phyloP scores from a whole-genome alignment of 2,113 vertebrate species.

The Gopherus flavomarginatus region DNA sequence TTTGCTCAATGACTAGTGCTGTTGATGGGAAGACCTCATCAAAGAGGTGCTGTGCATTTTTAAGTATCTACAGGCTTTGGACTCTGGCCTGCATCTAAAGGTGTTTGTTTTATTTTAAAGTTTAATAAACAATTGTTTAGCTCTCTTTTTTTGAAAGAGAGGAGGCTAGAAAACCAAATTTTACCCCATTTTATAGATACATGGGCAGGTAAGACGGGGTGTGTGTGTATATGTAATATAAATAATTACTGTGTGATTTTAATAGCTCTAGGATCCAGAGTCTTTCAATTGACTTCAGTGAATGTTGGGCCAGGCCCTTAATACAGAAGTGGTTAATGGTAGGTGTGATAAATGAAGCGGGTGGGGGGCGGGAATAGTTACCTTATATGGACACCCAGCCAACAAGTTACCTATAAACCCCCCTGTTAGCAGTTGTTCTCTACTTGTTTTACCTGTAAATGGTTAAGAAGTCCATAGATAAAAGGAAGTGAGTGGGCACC shows the following conservation, averaged over 20 bases:
- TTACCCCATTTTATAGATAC: neutral
- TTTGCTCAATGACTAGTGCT: neutral
- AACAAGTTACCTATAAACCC: too few relatives aligned
- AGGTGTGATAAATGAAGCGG: too few relatives aligned
- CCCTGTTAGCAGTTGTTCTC: too few relatives aligned
- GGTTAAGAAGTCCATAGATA: too few relatives aligned
- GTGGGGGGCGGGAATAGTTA: accelerated
- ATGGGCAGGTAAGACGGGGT: neutral
- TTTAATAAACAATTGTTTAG: neutral
- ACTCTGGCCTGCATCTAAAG: neutral
- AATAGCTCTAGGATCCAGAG: neutral
- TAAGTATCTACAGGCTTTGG: neutral
- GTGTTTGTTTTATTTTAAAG: neutral
- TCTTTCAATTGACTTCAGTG: neutral
- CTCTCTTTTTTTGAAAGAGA: neutral
- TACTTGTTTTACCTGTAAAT: too few relatives aligned
- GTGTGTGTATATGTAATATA: neutral
- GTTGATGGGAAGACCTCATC: neutral
- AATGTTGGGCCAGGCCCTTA: neutral
- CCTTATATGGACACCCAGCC: too few relatives aligned
- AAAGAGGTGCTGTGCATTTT: neutral
- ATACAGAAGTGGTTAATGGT: neutral
- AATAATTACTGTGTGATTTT: neutral
- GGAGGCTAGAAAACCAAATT: neutral
- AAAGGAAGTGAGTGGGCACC: too few relatives aligned